Base-by-base conservation (phyloP, 2,113 vertebrate genomes). In the Dicrurus megarhynchus region DNA sequence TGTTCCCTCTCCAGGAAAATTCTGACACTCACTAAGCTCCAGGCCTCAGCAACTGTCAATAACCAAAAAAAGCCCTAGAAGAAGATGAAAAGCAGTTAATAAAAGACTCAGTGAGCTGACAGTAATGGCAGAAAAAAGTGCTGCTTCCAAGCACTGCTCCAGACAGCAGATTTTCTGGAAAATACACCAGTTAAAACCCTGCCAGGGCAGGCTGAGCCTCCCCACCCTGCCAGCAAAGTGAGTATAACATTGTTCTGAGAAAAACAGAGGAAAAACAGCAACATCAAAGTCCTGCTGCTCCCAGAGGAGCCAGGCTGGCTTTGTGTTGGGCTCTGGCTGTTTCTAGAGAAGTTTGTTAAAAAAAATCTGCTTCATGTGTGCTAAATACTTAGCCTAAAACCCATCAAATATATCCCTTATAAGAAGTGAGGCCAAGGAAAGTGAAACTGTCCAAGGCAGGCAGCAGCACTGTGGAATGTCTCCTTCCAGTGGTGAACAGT, bases 161-260 rank as follows among this genome's bases (percentile, higher is more conserved):
- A 67, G 61, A 52, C 46, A 68, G 59, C 44, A 57, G 71, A 12
- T 39, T 30, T 82, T 23, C 7, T 32, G 47, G 63, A 61, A 47
- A 88, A 70, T 3, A 11, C 9, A 10, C 60, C 88, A 74, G 53
- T 53, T 9, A 3, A 26, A 23, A 1, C 8, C 46, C 30, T 7
- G 5, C 2, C 1, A 30, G 78, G 60, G 44, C 50, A 44, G 18
- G 10, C 20, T 32, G 35, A 37, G 18, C 65, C 89, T 11, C 15
- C n/a, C 15, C 16, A 3, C 1, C 4, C 67, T 35, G 65, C 16
- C 49, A 33, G 26, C 10, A 5, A 19, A 44, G 33, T 1, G 14
- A 49, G 46, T 3, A 0, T 2, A 7, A 12, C 21, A 3, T 1
- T 4, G 52, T 1, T 63, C 35, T 9, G 61, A 30, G 46, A 69